Conservation (phyloP, 2,888 invertebrate genomes). For the Drosophila borealis region DNA sequence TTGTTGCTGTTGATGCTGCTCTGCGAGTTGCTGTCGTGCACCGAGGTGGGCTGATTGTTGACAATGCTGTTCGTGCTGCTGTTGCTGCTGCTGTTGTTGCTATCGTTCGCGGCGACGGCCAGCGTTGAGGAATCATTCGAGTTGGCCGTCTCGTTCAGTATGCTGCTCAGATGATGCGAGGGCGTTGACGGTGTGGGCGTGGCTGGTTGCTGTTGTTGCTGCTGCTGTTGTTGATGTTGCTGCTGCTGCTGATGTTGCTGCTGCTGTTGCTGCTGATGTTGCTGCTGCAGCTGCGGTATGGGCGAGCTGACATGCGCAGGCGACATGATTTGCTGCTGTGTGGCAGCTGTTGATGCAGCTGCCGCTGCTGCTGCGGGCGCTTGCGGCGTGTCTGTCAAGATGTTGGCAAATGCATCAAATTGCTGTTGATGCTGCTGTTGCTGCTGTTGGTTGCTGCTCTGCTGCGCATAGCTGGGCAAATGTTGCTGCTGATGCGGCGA, state of each 20-base stretch:
- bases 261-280: conserved; percentile 59
- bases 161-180: conserved; percentile 79
- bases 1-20: conserved; percentile 83
- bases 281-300: conserved; percentile 63
- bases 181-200: conserved; percentile 71
- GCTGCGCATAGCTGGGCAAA: conserved; percentile 81
- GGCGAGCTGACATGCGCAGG: conserved; percentile 66
- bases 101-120: conserved; percentile 83
- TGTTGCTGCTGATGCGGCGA: conserved; percentile 78
- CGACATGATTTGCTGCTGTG: conserved; percentile 57
- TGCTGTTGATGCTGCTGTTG: conserved; percentile 61
- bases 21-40: conserved; percentile 84
- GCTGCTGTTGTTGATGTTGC: conserved; percentile 44
- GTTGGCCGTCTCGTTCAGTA: conserved; percentile 83
- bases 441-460: conserved; percentile 76
- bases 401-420: conserved; percentile 76
- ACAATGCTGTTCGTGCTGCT: conserved; percentile 84
- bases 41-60: conserved; percentile 84
- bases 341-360: conserved; percentile 36
- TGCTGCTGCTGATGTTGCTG: conserved; percentile 56
- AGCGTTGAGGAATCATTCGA: conserved; percentile 84
- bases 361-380: conserved; percentile 41
- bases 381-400: conserved; percentile 57
- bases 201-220: conserved; percentile 60
- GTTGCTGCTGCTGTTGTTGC: conserved; percentile 84